Evolutionary conservation across 1,140 invertebrate genomes (phyloP).

Genomic region (Drosophila santomea): DNA sequence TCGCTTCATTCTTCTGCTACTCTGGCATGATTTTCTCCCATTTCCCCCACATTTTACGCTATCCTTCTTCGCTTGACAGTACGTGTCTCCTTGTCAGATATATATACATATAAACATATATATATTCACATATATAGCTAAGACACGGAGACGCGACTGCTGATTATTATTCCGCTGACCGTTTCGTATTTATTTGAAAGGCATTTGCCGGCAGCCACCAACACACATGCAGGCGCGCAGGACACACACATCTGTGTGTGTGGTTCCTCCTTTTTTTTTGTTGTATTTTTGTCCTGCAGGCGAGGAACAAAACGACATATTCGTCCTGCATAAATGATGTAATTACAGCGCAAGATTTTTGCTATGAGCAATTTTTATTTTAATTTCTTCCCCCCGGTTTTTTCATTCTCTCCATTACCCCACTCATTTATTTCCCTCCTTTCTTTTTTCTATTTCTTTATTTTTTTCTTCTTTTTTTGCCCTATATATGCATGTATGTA

Average conservation of each 20-base stretch:
- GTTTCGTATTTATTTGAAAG: constrained; percentile 83
- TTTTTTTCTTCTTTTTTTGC: constrained; percentile 3
- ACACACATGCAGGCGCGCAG: constrained; percentile 31
- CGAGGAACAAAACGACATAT: constrained; percentile 77
- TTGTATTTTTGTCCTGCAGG: constrained; percentile 22
- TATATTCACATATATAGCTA: constrained; percentile 26
- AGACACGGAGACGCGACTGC: constrained; percentile 51
- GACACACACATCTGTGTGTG: constrained; percentile 27
- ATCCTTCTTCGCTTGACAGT: constrained; percentile 21
- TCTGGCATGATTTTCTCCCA: constrained; percentile 8
- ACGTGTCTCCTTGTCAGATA: constrained; percentile 74
- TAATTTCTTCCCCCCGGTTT: constrained; percentile 66
- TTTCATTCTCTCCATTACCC: constrained; percentile 3
- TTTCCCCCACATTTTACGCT: background rate
- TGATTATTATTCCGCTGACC: constrained; percentile 82
- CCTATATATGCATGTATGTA: background rate
- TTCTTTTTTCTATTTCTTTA: constrained; percentile 25
- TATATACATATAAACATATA: constrained; percentile 22
- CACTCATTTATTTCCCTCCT: constrained; percentile 52
- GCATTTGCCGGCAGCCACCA: constrained; percentile 63
- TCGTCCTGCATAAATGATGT: constrained; percentile 83
- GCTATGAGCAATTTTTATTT: constrained; percentile 83
- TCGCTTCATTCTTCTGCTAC: constrained; percentile 8
- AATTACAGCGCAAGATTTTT: constrained; percentile 83
- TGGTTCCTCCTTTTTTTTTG: background rate